Conservation (phyloP, 2,888 invertebrate species). For the Drosophila mimetica region DNA sequence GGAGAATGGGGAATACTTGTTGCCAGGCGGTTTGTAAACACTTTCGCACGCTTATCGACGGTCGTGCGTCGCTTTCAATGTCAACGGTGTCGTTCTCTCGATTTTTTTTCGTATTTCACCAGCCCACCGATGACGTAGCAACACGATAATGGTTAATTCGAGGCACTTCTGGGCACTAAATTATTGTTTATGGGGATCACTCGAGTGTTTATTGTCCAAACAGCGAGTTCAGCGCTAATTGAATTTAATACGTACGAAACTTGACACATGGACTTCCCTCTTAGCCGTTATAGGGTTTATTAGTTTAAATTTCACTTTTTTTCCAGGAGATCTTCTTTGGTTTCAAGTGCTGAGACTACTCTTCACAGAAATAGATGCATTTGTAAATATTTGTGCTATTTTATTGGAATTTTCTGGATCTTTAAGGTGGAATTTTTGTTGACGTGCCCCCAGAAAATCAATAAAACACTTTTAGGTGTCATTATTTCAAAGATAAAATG, state of each 20-base stretch:
- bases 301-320: slow-evolving; percentile 34
- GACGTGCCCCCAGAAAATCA: not conserved
- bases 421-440: not conserved
- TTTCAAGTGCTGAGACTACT: not conserved
- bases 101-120: slow-evolving; percentile 61
- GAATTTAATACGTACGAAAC: slow-evolving; percentile 16
- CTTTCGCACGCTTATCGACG: slow-evolving; percentile 52
- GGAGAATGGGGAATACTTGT: slow-evolving; percentile 40
- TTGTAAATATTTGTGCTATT: not conserved
- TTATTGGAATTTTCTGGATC: not conserved
- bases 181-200: slow-evolving; percentile 28
- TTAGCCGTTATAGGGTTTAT: slow-evolving; percentile 36
- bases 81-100: slow-evolving; percentile 67
- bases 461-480: not conserved
- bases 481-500: not conserved
- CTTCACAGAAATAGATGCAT: not conserved
- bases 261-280: slow-evolving; percentile 26
- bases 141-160: slow-evolving; percentile 10
- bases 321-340: not conserved
- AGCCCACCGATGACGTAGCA: slow-evolving; percentile 62
- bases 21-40: slow-evolving; percentile 55
- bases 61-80: slow-evolving; percentile 62
- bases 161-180: slow-evolving; percentile 10
- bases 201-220: slow-evolving; percentile 24
- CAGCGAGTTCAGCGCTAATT: not conserved